Conservation (phyloP, 2,113 vertebrate species). For the Elgaria multicarinata region DNA sequence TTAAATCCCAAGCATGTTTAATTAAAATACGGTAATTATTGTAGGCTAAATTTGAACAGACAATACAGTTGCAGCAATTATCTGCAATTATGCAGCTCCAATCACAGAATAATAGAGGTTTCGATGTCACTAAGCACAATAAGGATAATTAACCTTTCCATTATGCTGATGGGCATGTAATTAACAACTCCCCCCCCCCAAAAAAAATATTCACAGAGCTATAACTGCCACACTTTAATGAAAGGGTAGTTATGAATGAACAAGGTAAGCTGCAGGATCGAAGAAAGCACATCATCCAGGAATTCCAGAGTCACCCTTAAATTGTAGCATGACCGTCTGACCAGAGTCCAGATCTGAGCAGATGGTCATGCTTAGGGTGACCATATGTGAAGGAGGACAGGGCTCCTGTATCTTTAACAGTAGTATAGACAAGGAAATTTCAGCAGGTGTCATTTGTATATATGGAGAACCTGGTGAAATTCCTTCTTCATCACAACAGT, state of each 20-base stretch:
- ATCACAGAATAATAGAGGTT: conserved; percentile 77
- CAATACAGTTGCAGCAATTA: conserved; percentile 75
- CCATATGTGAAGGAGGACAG: too few relatives aligned
- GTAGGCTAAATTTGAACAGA: conserved; percentile 76
- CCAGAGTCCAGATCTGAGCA: too few relatives aligned
- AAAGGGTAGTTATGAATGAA: conserved; percentile 49
- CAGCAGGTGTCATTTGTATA: too few relatives aligned
- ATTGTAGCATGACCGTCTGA: background rate
- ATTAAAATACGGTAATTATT: conserved; percentile 80
- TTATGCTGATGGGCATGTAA: conserved; percentile 77
- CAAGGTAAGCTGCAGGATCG: conserved; percentile 44
- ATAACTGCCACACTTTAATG: conserved; percentile 57
- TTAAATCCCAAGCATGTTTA: conserved; percentile 76
- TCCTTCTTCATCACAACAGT: too few relatives aligned
- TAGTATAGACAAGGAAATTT: too few relatives aligned
- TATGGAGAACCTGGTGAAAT: too few relatives aligned
- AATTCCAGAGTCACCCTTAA: background rate
- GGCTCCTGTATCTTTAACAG: too few relatives aligned
- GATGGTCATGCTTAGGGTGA: too few relatives aligned
- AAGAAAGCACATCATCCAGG: conserved; percentile 11
- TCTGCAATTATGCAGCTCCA: conserved; percentile 75
- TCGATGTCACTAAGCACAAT: conserved; percentile 78
- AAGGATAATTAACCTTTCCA: conserved; percentile 77
- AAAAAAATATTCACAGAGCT: conserved; percentile 52
- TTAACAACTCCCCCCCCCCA: conserved; percentile 61